Evolutionary conservation across 2,113 vertebrate species (phyloP), one percentile per base, ranked within the genome.

Genomic region (Paramormyrops kingsleyae): DNA sequence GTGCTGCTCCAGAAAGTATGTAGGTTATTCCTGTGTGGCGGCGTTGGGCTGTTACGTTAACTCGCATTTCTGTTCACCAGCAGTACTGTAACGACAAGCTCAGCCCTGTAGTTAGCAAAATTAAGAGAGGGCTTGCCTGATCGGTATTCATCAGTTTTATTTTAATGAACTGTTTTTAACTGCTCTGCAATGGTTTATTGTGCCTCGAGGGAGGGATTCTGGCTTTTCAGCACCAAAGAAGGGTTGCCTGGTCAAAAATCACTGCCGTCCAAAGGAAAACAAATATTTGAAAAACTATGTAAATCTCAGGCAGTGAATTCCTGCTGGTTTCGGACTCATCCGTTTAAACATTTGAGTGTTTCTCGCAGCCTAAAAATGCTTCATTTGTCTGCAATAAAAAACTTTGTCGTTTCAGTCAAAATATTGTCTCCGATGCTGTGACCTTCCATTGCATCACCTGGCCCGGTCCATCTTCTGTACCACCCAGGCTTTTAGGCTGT

Each of bases 391-490:
- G 24, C 21, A 27, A 21, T 49, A 8, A n/a, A 46, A 47, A 62
- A n/a, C 7, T 59, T 59, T 24, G 0, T 44, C 8, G 3, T n/a
- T 24, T 44, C 83, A 44, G 9, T 44, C 19, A 84, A 24, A 84
- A 84, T 21, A 21, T 46, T 84, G 7, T 83, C 39, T 24, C 17
- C 3, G 7, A 62, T 62, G n/a, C 15, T 39, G 62, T 88, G 83
- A 89, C 91, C 59, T 89, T 80, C 86, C 90, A 85, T 3, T 66
- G n/a, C 44, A 56, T 44, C 83, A 9, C 87, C 89, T 90, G 88
- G 31, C 74, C 90, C 27, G 35, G 56, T 39, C 19, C 89, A 91
- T 47, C 47, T 83, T 89, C 24, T 88, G 5, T 86, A 83, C 44
- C n/a, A 21, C 46, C 56, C 77, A 88, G 52, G 86, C 83, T 92